phyloP scores from a whole-genome alignment of 2,797 vertebrate genomes.

The Microctenopoma steveboyesi region DNA sequence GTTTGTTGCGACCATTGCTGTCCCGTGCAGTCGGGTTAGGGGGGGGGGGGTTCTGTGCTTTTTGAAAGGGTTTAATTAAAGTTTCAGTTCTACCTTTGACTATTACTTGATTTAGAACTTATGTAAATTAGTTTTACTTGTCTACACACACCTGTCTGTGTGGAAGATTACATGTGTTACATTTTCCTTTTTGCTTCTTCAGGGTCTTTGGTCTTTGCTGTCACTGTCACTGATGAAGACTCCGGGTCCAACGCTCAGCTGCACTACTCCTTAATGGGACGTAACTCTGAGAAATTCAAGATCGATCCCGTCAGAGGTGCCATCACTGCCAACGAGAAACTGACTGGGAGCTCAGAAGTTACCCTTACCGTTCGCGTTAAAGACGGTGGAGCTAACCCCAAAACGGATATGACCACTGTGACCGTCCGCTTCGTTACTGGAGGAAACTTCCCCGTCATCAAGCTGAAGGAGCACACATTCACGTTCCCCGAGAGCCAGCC shows the following conservation, averaged over 20 bases:
- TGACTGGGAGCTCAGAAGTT: slow-evolving; percentile 89
- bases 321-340: slow-evolving; percentile 88
- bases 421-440: slow-evolving; percentile 93
- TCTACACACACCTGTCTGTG: not conserved
- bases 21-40: not conserved
- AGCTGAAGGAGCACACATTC: slow-evolving; percentile 87
- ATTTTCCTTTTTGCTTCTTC: slow-evolving; percentile 18
- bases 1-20: not conserved
- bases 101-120: not conserved
- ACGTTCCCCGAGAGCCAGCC: slow-evolving; percentile 93
- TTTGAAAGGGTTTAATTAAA: not conserved
- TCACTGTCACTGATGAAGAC: slow-evolving; percentile 96
- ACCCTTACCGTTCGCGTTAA: slow-evolving; percentile 94
- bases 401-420: slow-evolving; percentile 93
- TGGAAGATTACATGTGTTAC: not conserved
- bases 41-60: not conserved
- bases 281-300: slow-evolving; percentile 92
- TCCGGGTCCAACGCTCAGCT: slow-evolving; percentile 91
- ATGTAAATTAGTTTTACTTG: not conserved
- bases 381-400: slow-evolving; percentile 88
- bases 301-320: slow-evolving; percentile 93
- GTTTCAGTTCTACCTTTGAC: not conserved
- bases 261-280: slow-evolving; percentile 92
- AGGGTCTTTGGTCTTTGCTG: slow-evolving; percentile 96
- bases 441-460: slow-evolving; percentile 91